These are phyloP conservation scores for Gulo gulo DNA, from an alignment of 2,113 vertebrate genomes.

Conservation along the genomic window DNA sequence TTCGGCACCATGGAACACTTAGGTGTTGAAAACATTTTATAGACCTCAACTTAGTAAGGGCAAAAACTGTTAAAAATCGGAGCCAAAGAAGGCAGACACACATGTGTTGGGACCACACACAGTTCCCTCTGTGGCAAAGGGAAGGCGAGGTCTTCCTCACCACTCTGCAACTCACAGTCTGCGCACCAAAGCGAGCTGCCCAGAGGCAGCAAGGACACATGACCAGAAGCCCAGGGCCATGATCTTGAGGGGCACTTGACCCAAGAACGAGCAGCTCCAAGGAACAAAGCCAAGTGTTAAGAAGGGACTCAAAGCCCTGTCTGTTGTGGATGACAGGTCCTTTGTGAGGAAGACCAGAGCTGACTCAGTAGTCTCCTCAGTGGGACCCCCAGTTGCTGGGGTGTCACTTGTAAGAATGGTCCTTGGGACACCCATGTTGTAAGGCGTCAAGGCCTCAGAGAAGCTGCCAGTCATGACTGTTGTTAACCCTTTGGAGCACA, in stretches of 20 bases:
- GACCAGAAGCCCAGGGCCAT: not conserved
- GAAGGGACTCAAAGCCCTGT: not conserved
- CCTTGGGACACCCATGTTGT: rapidly evolving
- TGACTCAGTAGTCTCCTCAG: not conserved
- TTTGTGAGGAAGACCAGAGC: not conserved
- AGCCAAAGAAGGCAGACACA: not conserved
- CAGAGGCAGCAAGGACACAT: not conserved
- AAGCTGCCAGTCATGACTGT: not conserved
- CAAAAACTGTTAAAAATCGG: not conserved
- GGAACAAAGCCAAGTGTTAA: not conserved
- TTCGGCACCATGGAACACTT: not conserved
- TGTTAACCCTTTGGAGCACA: not conserved
- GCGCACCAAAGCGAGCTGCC: not conserved
- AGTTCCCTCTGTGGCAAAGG: not conserved
- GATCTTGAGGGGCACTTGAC: not conserved
- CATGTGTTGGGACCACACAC: too few relatives aligned
- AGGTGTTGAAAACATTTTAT: not conserved
- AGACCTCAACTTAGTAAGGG: not conserved
- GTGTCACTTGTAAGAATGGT: not conserved
- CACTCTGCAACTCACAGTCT: not conserved
- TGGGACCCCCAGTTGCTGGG: too few relatives aligned
- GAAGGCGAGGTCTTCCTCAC: not conserved
- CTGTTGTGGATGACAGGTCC: not conserved
- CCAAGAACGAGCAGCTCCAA: not conserved
- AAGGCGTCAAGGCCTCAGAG: not conserved